Conservation (phyloP, 2,888 invertebrate genomes). For the Steromphala cineraria region DNA sequence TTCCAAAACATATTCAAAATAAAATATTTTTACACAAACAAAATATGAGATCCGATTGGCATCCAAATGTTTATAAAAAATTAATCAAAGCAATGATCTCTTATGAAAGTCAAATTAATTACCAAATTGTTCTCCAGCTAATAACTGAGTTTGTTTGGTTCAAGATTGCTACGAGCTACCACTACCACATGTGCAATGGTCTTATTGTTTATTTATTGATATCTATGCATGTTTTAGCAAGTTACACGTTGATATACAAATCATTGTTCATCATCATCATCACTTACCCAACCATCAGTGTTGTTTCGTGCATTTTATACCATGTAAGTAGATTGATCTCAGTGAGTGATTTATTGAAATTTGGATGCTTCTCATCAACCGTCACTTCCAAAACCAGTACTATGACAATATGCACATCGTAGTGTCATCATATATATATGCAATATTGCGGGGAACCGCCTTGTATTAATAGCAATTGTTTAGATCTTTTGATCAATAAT, state of each 20-base stretch:
- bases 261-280: constrained; percentile 14
- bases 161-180: not conserved
- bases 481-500: constrained; percentile 6
- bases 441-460: constrained; percentile 10
- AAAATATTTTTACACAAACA: too few relatives aligned
- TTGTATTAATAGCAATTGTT: constrained; percentile 12
- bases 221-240: constrained; percentile 20
- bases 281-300: constrained; percentile 9
- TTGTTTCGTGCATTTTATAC: constrained; percentile 16
- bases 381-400: constrained; percentile 7
- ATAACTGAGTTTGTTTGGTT: too few relatives aligned
- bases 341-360: not conserved
- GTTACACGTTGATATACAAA: constrained; percentile 16
- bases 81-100: too few relatives aligned
- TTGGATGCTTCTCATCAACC: not conserved
- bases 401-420: constrained; percentile 7
- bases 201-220: constrained; percentile 8
- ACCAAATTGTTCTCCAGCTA: too few relatives aligned
- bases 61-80: too few relatives aligned
- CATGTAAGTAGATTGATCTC: constrained; percentile 9
- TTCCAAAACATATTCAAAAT: too few relatives aligned
- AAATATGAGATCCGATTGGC: too few relatives aligned
- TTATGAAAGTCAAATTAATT: too few relatives aligned
- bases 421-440: constrained; percentile 1
- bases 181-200: constrained; percentile 20